Percentiles rank a stretch among this genome's conserved stretches.
These are phyloP conservation scores for Yoshiicerus persimilis DNA, from an alignment of 1,140 invertebrate genomes.

Conservation along the genomic window DNA sequence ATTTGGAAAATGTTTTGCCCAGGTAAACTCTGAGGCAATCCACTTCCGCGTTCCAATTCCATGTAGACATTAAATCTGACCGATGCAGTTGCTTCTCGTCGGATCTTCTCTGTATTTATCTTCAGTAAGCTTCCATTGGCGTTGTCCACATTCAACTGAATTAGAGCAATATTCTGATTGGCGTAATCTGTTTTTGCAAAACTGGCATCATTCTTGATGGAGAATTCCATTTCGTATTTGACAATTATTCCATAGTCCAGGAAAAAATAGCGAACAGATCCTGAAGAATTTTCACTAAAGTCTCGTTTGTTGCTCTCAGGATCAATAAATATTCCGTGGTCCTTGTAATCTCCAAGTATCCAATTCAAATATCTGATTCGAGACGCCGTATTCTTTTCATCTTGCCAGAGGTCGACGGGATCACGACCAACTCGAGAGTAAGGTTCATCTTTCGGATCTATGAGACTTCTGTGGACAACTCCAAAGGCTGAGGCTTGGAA, in stretches of 20 bases:
- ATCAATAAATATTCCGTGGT: conserved; percentile 24
- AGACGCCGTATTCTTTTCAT: neutral
- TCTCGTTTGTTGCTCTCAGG: neutral
- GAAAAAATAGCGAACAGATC: neutral
- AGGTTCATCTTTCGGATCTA: neutral
- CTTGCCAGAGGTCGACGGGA: neutral
- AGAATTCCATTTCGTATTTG: neutral
- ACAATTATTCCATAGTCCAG: conserved; percentile 20
- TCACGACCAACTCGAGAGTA: neutral
- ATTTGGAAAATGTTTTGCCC: conserved; percentile 14
- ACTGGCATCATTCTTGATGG: neutral
- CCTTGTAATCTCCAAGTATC: neutral
- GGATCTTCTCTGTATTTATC: conserved; percentile 27
- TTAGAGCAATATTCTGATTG: neutral
- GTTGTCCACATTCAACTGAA: conserved; percentile 42
- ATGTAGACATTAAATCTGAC: conserved; percentile 24
- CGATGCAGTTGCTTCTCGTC: neutral
- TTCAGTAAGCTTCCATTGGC: conserved; percentile 29
- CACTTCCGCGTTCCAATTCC: neutral
- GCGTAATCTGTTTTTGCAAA: neutral
- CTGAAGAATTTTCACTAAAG: neutral
- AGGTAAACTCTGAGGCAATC: neutral
- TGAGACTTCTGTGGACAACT: neutral
- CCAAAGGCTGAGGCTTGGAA: neutral
- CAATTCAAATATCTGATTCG: conserved; percentile 3